Conservation (phyloP, 2,797 vertebrate genomes). For the Coccyzus lansbergi region DNA sequence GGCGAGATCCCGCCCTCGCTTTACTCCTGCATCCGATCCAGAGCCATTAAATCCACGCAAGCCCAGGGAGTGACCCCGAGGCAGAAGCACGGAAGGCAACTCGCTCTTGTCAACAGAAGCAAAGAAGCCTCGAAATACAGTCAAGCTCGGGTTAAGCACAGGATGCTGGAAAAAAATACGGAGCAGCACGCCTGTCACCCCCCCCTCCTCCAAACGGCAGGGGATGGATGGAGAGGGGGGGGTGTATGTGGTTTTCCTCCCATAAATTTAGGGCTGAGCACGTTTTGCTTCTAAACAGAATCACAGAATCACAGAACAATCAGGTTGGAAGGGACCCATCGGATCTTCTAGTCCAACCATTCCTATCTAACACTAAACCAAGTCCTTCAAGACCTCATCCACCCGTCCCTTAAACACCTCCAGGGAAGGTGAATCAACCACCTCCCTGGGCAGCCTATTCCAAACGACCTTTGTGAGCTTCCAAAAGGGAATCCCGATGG, state of each 20-base stretch:
- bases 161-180: slow-evolving; percentile 7
- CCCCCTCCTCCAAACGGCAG: background rate
- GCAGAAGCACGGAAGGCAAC: slow-evolving; percentile 15
- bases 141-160: slow-evolving; percentile 22
- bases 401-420: no score
- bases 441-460: no score
- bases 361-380: no score
- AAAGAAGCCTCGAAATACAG: slow-evolving; percentile 29
- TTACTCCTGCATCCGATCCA: slow-evolving; percentile 54
- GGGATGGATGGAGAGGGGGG: background rate
- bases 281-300: background rate
- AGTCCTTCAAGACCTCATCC: no score
- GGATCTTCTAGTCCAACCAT: no score
- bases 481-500: slow-evolving; percentile 33
- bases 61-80: slow-evolving; percentile 35
- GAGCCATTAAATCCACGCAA: slow-evolving; percentile 48
- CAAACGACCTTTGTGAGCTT: background rate
- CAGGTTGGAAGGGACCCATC: no score
- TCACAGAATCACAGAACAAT: no score
- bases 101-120: slow-evolving; percentile 37
- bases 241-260: background rate
- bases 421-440: no score
- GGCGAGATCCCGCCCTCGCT: slow-evolving; percentile 53
- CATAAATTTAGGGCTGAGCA: slow-evolving; percentile 8
- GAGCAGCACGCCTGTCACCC: slow-evolving; percentile 50